Conservation (phyloP, 2,797 vertebrate genomes). For the Rhyacichthys aspro region DNA sequence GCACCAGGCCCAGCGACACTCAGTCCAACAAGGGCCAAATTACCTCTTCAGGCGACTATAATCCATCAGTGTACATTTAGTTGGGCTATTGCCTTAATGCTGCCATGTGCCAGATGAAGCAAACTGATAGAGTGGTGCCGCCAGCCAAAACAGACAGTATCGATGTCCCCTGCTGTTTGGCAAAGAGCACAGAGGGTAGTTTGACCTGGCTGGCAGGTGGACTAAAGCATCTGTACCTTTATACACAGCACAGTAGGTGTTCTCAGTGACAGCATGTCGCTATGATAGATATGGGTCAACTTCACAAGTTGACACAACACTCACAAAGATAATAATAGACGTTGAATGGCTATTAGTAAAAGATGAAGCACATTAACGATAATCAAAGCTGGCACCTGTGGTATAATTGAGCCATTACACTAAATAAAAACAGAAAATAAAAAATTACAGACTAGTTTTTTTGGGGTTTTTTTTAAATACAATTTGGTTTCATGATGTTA, state of each 20-base stretch:
- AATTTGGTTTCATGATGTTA: too few relatives aligned
- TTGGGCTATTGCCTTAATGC: slow-evolving; percentile 29
- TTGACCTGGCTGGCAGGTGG: slow-evolving; percentile 62
- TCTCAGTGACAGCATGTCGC: slow-evolving; percentile 57
- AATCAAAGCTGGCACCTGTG: not conserved
- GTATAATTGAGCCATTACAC: too few relatives aligned
- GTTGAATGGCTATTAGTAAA: too few relatives aligned
- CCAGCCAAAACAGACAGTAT: slow-evolving; percentile 62
- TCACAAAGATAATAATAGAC: slow-evolving; percentile 13
- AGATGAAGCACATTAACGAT: not conserved
- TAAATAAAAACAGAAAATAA: too few relatives aligned
- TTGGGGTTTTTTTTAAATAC: too few relatives aligned
- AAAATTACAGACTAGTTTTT: too few relatives aligned
- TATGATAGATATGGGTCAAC: slow-evolving; percentile 52
- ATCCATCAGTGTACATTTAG: slow-evolving; percentile 46
- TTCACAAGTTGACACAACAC: slow-evolving; percentile 54
- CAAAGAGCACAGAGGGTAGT: slow-evolving; percentile 50
- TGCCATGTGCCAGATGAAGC: slow-evolving; percentile 49
- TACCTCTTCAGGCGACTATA: slow-evolving; percentile 29
- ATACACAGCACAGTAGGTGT: slow-evolving; percentile 26
- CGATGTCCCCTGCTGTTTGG: slow-evolving; percentile 49
- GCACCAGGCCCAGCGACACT: slow-evolving; percentile 35
- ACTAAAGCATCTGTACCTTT: slow-evolving; percentile 59
- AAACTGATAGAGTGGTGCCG: slow-evolving; percentile 34
- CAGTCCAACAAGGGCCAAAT: slow-evolving; percentile 25